A percentile compares a stretch with the other conserved stretches of the same genome.
These are phyloP conservation scores for Schizopygopsis pylzovi DNA, from an alignment of 2,797 vertebrate species.

Conservation along the genomic window DNA sequence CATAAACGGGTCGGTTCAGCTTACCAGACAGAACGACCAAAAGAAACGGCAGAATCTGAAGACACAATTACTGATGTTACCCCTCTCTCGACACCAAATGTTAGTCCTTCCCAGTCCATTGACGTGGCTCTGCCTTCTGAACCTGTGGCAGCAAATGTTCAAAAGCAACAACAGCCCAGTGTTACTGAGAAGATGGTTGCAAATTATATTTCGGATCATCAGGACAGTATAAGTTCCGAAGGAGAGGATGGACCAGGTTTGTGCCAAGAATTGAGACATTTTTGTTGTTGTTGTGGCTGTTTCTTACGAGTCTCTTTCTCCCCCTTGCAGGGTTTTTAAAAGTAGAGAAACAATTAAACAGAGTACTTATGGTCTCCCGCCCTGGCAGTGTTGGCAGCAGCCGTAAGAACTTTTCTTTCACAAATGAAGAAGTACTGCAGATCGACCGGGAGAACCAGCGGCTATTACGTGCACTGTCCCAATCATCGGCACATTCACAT, in stretches of 20 bases:
- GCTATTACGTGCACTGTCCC: slow-evolving; percentile 85
- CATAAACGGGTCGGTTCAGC: slow-evolving; percentile 39
- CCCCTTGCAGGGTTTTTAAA: slow-evolving; percentile 76
- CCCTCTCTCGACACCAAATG: slow-evolving; percentile 87
- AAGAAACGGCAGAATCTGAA: slow-evolving; percentile 78
- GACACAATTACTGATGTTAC: slow-evolving; percentile 90
- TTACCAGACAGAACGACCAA: slow-evolving; percentile 60
- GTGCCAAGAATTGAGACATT: neutral
- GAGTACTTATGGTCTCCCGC: slow-evolving; percentile 69
- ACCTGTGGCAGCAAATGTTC: neutral
- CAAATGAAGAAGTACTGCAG: slow-evolving; percentile 83
- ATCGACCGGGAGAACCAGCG: slow-evolving; percentile 94
- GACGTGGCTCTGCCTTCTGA: slow-evolving; percentile 70
- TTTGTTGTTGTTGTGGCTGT: neutral
- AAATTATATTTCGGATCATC: neutral
- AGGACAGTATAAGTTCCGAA: slow-evolving; percentile 34
- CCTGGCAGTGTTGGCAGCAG: slow-evolving; percentile 59
- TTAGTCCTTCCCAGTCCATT: slow-evolving; percentile 83
- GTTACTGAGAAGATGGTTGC: neutral
- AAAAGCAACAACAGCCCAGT: slow-evolving; percentile 37
- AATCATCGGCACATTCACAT: slow-evolving; percentile 72
- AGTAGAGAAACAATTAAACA: slow-evolving; percentile 77
- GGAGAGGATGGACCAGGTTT: slow-evolving; percentile 34
- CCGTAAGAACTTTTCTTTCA: slow-evolving; percentile 92
- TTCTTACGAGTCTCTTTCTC: neutral